phyloP scores from a whole-genome alignment of 2,888 invertebrate genomes.

The Dicranocentrus wangi region DNA sequence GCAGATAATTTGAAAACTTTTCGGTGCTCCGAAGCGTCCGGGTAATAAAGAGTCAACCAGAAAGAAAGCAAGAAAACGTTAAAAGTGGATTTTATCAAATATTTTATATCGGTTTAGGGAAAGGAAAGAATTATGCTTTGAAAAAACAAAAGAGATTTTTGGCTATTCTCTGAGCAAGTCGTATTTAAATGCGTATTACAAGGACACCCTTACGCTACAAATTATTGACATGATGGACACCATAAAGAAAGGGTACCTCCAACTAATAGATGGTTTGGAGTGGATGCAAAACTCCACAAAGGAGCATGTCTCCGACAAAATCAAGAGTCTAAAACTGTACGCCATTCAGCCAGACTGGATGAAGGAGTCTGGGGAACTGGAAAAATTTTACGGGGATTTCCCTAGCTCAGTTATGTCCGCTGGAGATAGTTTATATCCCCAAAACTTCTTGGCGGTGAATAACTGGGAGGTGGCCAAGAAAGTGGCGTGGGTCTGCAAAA shows the following conservation, averaged over 20 bases:
- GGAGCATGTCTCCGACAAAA: conserved; percentile 37
- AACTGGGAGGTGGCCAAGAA: conserved; percentile 26
- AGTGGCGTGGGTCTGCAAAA: conserved; percentile 11
- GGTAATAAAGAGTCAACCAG: too few species aligned
- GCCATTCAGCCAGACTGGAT: conserved; percentile 47
- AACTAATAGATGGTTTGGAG: conserved; percentile 20
- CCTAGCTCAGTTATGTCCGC: not conserved
- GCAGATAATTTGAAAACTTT: conserved; percentile 48
- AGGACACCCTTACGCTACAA: conserved; percentile 22
- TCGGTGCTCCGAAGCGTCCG: conserved; percentile 33
- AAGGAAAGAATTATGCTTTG: conserved; percentile 30
- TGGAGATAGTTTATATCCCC: conserved; percentile 14
- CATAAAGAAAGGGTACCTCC: conserved; percentile 35
- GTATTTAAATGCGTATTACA: conserved; percentile 33
- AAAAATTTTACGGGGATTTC: conserved; percentile 35
- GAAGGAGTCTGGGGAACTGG: conserved; percentile 7
- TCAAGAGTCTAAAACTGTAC: conserved; percentile 40
- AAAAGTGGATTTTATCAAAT: too few species aligned
- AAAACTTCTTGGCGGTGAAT: conserved; percentile 27
- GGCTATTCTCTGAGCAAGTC: conserved; percentile 50
- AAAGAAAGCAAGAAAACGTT: not conserved
- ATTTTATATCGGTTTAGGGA: not conserved
- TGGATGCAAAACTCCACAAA: conserved; percentile 49
- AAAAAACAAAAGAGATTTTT: conserved; percentile 29
- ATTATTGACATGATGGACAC: conserved; percentile 20